Conservation (phyloP, 2,888 invertebrate species). For the Apamea epomidion region DNA sequence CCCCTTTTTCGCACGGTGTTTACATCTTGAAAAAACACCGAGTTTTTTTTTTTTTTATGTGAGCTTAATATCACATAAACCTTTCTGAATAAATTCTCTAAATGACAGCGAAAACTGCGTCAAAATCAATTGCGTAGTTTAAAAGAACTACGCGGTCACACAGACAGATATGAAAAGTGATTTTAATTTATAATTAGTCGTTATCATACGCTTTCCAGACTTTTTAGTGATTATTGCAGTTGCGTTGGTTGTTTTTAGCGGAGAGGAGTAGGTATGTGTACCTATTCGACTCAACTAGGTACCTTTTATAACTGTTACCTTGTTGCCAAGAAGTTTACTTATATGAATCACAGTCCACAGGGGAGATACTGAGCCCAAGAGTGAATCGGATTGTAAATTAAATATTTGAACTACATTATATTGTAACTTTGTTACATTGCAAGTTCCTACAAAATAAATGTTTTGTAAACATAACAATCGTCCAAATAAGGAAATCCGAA, state of each 20-base stretch:
- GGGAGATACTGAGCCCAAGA: not conserved
- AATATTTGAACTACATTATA: too few species aligned
- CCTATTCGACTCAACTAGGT: not conserved
- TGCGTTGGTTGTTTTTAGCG: not conserved
- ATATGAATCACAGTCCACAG: not conserved
- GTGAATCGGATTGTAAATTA: not conserved
- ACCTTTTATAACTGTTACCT: not conserved
- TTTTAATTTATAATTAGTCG: not conserved
- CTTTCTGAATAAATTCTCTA: not conserved
- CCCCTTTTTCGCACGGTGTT: not conserved
- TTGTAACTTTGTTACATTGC: not conserved
- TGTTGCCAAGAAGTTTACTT: not conserved
- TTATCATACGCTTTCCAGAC: not conserved
- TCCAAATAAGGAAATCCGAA: conserved; percentile 29
- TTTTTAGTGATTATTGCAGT: not conserved
- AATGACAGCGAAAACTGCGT: not conserved
- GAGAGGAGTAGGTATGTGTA: not conserved
- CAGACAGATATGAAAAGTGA: not conserved
- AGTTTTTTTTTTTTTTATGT: not conserved
- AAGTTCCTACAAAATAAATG: not conserved
- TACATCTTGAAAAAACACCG: not conserved
- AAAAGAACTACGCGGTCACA: not conserved
- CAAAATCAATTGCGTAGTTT: not conserved
- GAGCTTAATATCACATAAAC: not conserved
- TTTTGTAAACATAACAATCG: not conserved